Evolutionary conservation across 2,797 vertebrate species (phyloP).

Genomic region (Stomatorhinus walkeri): DNA sequence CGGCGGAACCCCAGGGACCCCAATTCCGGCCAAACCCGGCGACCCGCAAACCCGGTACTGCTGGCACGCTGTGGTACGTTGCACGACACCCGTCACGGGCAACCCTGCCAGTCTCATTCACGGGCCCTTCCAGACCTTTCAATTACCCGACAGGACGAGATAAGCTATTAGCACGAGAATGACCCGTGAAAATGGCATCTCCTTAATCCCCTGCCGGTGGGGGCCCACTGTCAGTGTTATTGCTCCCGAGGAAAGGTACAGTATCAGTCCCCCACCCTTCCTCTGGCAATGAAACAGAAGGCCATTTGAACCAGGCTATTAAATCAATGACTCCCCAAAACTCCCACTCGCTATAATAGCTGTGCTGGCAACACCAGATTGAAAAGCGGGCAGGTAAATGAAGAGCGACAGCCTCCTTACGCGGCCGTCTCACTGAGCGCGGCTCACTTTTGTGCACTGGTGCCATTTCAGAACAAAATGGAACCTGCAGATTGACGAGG

Average conservation of each 20-base stretch:
- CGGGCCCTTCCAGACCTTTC: not conserved
- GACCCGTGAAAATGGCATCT: not conserved
- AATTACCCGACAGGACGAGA: slow-evolving; percentile 5
- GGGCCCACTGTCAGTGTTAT: not conserved
- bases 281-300: not conserved
- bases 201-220: not conserved
- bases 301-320: slow-evolving; percentile 16
- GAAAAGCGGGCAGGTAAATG: slow-evolving; percentile 7
- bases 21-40: not conserved
- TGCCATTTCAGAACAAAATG: not conserved
- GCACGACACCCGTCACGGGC: not conserved
- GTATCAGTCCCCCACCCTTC: not conserved
- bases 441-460: not conserved
- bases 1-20: not conserved
- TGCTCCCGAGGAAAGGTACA: not conserved
- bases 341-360: not conserved
- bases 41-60: not conserved
- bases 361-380: not conserved
- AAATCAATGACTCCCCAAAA: slow-evolving; percentile 20
- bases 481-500: not conserved
- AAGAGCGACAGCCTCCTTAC: slow-evolving; percentile 22
- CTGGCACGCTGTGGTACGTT: not conserved
- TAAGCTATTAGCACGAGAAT: slow-evolving; percentile 8
- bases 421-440: slow-evolving; percentile 11
- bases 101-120: not conserved